Evolutionary conservation across 35 echinoderm and acorn worm genomes (phyloP).

Genomic region (Anneissia japonica): DNA sequence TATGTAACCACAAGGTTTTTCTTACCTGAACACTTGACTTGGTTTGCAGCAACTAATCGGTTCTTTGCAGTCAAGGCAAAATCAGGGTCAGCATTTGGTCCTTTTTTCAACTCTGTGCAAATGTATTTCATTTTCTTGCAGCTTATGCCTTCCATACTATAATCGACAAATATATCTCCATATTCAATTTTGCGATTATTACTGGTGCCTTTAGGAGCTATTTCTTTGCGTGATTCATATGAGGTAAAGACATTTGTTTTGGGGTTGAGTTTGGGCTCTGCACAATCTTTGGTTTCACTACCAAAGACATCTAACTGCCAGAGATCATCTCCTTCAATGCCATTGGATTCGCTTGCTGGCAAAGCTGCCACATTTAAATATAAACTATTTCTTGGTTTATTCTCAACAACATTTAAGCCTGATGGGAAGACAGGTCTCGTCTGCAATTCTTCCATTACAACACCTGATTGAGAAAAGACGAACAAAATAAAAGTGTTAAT

Average conservation of each 20-base stretch:
- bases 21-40: neutral
- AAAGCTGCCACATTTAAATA: slow-evolving; percentile 44
- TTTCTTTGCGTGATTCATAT: slow-evolving; percentile 41
- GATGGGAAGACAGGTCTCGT: slow-evolving; percentile 33
- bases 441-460: slow-evolving; percentile 40
- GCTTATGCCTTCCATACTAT: slow-evolving; percentile 57
- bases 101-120: slow-evolving; percentile 63
- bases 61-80: slow-evolving; percentile 50
- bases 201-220: neutral
- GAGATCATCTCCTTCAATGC: slow-evolving; percentile 55
- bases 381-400: slow-evolving; percentile 43
- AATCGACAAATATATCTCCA: slow-evolving; percentile 56
- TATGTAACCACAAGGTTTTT: too few relatives aligned
- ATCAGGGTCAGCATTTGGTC: slow-evolving; percentile 40
- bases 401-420: slow-evolving; percentile 32
- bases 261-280: slow-evolving; percentile 24
- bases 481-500: too few relatives aligned
- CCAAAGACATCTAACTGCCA: slow-evolving; percentile 66
- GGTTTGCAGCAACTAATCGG: neutral
- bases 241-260: slow-evolving; percentile 16
- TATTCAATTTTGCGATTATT: slow-evolving; percentile 31
- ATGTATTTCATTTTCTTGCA: slow-evolving; percentile 70
- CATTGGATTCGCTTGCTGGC: slow-evolving; percentile 26
- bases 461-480: slow-evolving; percentile 22
- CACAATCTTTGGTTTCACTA: slow-evolving; percentile 38